Evolutionary conservation across 2,888 invertebrate species (phyloP).

Genomic region (Drosophila rellima): DNA sequence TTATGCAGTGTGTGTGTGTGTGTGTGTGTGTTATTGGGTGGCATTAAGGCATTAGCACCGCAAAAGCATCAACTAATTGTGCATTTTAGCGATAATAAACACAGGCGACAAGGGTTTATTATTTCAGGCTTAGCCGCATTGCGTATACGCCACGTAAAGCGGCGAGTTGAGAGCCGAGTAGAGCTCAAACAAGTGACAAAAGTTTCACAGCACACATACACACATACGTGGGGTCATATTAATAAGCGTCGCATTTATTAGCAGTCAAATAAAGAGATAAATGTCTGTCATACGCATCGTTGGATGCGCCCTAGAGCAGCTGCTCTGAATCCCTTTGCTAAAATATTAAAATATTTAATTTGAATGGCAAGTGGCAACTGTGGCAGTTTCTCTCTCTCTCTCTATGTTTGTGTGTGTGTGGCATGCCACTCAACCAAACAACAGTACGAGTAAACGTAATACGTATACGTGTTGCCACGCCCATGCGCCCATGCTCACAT

Average conservation of each 20-base stretch:
- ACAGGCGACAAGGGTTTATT: slow-evolving; percentile 71
- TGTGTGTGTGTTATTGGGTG: slow-evolving; percentile 19
- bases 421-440: slow-evolving; percentile 52
- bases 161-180: background rate
- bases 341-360: slow-evolving; percentile 72
- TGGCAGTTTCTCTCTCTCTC: background rate
- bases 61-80: slow-evolving; percentile 80
- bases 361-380: slow-evolving; percentile 49
- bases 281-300: slow-evolving; percentile 76
- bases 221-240: slow-evolving; percentile 49
- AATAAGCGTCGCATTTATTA: slow-evolving; percentile 79
- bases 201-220: slow-evolving; percentile 49
- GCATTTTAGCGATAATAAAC: slow-evolving; percentile 80
- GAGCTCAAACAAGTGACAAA: slow-evolving; percentile 60
- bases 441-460: background rate
- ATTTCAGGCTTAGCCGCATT: slow-evolving; percentile 68
- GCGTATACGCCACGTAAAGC: slow-evolving; percentile 43
- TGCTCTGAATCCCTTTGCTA: slow-evolving; percentile 39
- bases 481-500: slow-evolving; percentile 28
- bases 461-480: background rate
- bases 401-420: slow-evolving; percentile 10
- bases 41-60: slow-evolving; percentile 78
- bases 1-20: slow-evolving; percentile 45
- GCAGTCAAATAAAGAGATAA: slow-evolving; percentile 79
- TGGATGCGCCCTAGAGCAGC: slow-evolving; percentile 45